Percentiles rank a stretch among this genome's conserved stretches.
These are phyloP conservation scores for Micronycteris hirsuta DNA, from an alignment of 2,113 vertebrate genomes.

Conservation along the genomic window DNA sequence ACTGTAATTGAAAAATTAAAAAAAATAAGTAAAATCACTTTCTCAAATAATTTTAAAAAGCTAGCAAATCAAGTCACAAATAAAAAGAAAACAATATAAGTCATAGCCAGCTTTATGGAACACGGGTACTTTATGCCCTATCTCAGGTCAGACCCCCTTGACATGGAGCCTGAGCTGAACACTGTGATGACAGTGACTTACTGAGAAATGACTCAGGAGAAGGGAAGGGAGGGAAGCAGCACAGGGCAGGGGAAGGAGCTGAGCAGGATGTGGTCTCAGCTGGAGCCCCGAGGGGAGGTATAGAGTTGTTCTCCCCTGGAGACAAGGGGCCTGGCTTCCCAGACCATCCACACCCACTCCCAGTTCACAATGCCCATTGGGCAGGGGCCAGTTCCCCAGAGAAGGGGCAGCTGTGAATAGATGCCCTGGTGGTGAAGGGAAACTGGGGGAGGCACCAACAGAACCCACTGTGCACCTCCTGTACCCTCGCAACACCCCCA, in stretches of 20 bases:
- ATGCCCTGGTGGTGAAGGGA: background rate
- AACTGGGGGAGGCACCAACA: background rate
- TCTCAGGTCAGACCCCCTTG: background rate
- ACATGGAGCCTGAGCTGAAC: background rate
- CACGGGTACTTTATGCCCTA: background rate
- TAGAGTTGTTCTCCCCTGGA: background rate
- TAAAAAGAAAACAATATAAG: background rate
- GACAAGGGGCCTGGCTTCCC: background rate
- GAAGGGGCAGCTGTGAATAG: background rate
- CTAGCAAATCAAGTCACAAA: background rate
- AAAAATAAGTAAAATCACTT: background rate
- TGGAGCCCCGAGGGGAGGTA: fast-evolving
- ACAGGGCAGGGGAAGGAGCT: background rate
- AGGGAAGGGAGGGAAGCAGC: background rate
- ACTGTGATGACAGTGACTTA: background rate
- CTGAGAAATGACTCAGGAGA: background rate
- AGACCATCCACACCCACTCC: too few relatives aligned
- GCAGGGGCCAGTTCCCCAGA: background rate
- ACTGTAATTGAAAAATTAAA: background rate
- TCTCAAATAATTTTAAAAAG: background rate
- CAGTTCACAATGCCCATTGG: fast-evolving
- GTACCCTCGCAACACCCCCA: background rate
- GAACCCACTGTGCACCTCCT: background rate
- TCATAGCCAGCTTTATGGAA: background rate
- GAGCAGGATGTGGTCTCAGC: background rate